Conservation (phyloP, 2,797 vertebrate genomes). For the Gadopsis marmoratus region DNA sequence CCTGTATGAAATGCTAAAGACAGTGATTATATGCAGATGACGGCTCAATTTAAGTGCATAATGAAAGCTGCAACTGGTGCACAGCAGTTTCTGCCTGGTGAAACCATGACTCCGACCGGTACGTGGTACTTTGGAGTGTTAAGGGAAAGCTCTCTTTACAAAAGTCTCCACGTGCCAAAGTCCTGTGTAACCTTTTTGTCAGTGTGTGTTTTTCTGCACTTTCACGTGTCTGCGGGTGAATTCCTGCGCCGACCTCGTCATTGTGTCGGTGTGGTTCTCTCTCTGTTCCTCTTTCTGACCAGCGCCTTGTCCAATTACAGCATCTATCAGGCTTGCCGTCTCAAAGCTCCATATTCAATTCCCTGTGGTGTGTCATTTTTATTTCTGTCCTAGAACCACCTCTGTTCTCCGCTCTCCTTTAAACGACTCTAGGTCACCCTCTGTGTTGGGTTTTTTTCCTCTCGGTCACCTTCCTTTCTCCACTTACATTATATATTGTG, state of each 20-base stretch:
- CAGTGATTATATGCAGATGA: slow-evolving; percentile 11
- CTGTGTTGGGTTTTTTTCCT: neutral
- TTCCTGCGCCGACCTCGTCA: slow-evolving; percentile 35
- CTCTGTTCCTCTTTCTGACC: slow-evolving; percentile 48
- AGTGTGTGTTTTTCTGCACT: slow-evolving; percentile 9
- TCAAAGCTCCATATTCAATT: slow-evolving; percentile 49
- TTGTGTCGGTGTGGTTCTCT: slow-evolving; percentile 30
- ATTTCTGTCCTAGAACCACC: slow-evolving; percentile 53
- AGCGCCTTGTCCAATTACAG: slow-evolving; percentile 69
- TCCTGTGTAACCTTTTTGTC: slow-evolving; percentile 26
- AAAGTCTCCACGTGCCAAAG: neutral
- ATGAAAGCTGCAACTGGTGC: slow-evolving; percentile 1
- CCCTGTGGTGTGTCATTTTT: slow-evolving; percentile 58
- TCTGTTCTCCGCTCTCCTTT: slow-evolving; percentile 50
- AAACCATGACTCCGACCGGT: neutral
- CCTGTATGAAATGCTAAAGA: neutral
- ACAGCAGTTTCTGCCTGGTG: neutral
- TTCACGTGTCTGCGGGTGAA: slow-evolving; percentile 38
- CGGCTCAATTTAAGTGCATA: neutral
- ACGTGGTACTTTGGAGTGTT: slow-evolving; percentile 3
- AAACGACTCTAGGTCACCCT: slow-evolving; percentile 52
- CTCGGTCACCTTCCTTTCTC: neutral
- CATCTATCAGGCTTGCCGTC: slow-evolving; percentile 40
- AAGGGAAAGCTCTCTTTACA: neutral
- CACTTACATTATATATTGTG: neutral